phyloP scores from a whole-genome alignment of 1,140 invertebrate genomes.

The Bombyx mandarina region DNA sequence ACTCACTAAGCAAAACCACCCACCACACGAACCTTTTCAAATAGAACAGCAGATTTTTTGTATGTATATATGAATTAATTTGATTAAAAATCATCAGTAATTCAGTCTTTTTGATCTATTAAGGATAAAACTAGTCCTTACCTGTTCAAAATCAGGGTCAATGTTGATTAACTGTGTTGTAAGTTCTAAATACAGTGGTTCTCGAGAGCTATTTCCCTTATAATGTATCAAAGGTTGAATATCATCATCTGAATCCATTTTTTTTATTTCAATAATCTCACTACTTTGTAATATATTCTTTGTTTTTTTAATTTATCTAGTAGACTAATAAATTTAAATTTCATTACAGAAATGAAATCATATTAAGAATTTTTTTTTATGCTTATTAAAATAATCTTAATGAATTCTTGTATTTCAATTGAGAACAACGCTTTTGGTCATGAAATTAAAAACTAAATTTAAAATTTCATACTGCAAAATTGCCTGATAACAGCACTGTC shows the following conservation, averaged over 20 bases:
- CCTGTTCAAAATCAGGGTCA: conserved; percentile 54
- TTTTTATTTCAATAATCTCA: conserved; percentile 5
- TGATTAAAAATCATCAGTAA: too few species aligned
- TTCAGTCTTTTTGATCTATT: too few species aligned
- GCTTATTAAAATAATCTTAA: neutral
- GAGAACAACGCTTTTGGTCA: too few species aligned
- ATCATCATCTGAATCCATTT: conserved; percentile 44
- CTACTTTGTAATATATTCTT: neutral
- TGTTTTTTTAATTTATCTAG: neutral
- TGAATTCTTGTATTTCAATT: neutral
- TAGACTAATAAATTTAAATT: neutral
- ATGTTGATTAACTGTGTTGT: conserved; percentile 30
- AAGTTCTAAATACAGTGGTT: conserved; percentile 17
- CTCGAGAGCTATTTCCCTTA: conserved; percentile 21
- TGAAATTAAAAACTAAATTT: too few species aligned
- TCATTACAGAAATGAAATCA: neutral
- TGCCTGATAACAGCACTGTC: too few species aligned
- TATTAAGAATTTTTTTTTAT: neutral
- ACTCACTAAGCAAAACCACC: too few species aligned
- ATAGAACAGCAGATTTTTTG: too few species aligned
- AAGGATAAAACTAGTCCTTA: conserved; percentile 17
- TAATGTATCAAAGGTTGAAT: conserved; percentile 48
- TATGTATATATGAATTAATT: too few species aligned
- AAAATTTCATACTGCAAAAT: too few species aligned
- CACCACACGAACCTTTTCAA: too few species aligned